A percentile compares a stretch with the other conserved stretches of the same genome.
Evolutionary conservation across 2,113 vertebrate genomes (phyloP).

Genomic region (Oplegnathus fasciatus): DNA sequence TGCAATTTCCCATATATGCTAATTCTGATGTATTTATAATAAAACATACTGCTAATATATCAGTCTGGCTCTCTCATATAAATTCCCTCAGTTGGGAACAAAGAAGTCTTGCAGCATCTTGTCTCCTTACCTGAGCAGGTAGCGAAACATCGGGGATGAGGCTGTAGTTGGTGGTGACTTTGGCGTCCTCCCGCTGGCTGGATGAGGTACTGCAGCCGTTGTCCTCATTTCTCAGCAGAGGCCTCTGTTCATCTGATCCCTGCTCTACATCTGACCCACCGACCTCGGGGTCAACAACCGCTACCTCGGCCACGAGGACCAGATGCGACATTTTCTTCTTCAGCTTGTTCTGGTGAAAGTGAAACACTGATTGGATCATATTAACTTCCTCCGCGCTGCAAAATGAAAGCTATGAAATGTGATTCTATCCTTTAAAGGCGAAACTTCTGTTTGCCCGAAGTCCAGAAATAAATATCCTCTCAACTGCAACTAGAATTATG

Average conservation of each 20-base stretch:
- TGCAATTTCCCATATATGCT: neutral
- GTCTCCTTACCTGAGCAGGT: slow-evolving; percentile 76
- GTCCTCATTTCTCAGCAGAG: slow-evolving; percentile 70
- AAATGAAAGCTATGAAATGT: neutral
- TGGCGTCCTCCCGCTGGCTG: slow-evolving; percentile 59
- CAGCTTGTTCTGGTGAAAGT: slow-evolving; percentile 75
- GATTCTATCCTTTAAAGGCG: neutral
- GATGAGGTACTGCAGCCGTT: slow-evolving; percentile 16
- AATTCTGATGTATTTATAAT: neutral
- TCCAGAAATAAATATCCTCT: slow-evolving; percentile 13
- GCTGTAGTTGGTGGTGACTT: slow-evolving; percentile 75
- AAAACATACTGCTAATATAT: neutral
- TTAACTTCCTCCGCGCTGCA: neutral
- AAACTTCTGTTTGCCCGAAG: neutral
- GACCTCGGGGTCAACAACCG: slow-evolving; percentile 35
- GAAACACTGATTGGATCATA: neutral
- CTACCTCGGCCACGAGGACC: slow-evolving; percentile 72
- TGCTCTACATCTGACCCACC: slow-evolving; percentile 32
- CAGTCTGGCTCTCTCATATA: neutral
- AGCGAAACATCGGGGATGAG: slow-evolving; percentile 77
- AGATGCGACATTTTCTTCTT: slow-evolving; percentile 83
- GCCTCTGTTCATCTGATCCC: slow-evolving; percentile 74
- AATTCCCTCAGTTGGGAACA: neutral
- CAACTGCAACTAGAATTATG: slow-evolving; percentile 14
- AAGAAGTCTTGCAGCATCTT: neutral